Evolutionary conservation across 2,797 vertebrate species (phyloP).

Genomic region (Pangasius macronema): DNA sequence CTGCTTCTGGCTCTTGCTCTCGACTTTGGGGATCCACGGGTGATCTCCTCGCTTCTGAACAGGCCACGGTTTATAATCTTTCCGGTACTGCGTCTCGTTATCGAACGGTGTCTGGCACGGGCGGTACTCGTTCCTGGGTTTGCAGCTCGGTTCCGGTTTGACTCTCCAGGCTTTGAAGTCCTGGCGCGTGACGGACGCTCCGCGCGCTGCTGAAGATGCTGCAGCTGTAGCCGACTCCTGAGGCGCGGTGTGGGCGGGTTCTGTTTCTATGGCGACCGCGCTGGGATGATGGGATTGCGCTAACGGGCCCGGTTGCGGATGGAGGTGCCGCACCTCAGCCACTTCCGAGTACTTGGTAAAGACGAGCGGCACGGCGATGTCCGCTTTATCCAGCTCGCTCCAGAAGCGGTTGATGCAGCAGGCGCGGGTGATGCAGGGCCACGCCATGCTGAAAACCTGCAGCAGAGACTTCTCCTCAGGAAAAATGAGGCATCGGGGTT

Average conservation of each 20-base stretch:
- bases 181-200: slow-evolving; percentile 91
- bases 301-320: slow-evolving; percentile 71
- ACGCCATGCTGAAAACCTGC: slow-evolving; percentile 81
- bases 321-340: slow-evolving; percentile 81
- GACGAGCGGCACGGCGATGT: slow-evolving; percentile 95
- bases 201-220: slow-evolving; percentile 60
- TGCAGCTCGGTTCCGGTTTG: slow-evolving; percentile 90
- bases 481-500: slow-evolving; percentile 6
- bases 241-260: slow-evolving; percentile 74
- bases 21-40: slow-evolving; percentile 92
- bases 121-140: slow-evolving; percentile 89
- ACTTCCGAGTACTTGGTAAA: slow-evolving; percentile 94
- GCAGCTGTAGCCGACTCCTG: slow-evolving; percentile 63
- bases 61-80: slow-evolving; percentile 96
- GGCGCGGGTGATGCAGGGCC: slow-evolving; percentile 97
- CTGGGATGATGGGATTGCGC: slow-evolving; percentile 30
- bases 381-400: slow-evolving; percentile 95
- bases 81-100: slow-evolving; percentile 92
- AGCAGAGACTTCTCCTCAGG: slow-evolving; percentile 24
- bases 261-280: slow-evolving; percentile 81
- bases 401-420: slow-evolving; percentile 99
- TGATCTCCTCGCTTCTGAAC: slow-evolving; percentile 91
- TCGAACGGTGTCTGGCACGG: slow-evolving; percentile 85
- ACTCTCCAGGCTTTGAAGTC: slow-evolving; percentile 94
- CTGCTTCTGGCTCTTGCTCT: slow-evolving; percentile 58